Evolutionary conservation across 2,888 invertebrate species (phyloP).

Genomic region (Agonopterix heracliana): DNA sequence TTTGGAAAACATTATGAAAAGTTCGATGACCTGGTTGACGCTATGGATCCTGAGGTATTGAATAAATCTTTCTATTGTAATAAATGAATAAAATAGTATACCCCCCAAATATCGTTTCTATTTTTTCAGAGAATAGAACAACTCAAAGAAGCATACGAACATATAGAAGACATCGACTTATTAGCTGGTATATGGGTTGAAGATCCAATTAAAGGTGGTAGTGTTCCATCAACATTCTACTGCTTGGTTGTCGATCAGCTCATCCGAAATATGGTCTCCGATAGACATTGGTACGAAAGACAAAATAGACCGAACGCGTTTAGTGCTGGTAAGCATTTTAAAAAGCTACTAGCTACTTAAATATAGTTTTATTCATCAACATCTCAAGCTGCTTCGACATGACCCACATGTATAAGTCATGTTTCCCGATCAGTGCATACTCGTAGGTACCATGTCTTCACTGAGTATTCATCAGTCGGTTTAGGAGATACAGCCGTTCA

Average conservation of each 20-base stretch:
- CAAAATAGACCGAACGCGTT: slow-evolving; percentile 35
- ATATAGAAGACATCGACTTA: slow-evolving; percentile 89
- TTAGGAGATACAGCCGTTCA: no score
- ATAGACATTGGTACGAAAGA: slow-evolving; percentile 84
- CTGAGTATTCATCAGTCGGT: no score
- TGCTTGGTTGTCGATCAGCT: slow-evolving; percentile 91
- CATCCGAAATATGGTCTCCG: slow-evolving; percentile 83
- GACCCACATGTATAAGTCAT: no score
- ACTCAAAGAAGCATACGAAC: slow-evolving; percentile 34
- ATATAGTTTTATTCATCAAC: no score
- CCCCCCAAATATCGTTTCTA: no score
- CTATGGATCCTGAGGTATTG: slow-evolving; percentile 59
- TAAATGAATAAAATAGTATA: no score
- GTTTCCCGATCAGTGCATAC: no score
- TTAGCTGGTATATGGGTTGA: slow-evolving; percentile 92
- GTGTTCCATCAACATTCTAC: slow-evolving; percentile 89
- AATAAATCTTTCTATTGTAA: no score
- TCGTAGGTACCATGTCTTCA: no score
- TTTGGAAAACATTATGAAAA: slow-evolving; percentile 80
- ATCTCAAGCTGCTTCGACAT: no score
- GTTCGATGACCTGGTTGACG: slow-evolving; percentile 83
- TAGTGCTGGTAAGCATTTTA: slow-evolving; percentile 25
- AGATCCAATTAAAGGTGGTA: slow-evolving; percentile 83
- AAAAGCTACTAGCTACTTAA: no score
- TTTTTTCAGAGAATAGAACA: slow-evolving; percentile 26